Conservation (phyloP, 2,113 vertebrate genomes). For the Calypte anna region DNA sequence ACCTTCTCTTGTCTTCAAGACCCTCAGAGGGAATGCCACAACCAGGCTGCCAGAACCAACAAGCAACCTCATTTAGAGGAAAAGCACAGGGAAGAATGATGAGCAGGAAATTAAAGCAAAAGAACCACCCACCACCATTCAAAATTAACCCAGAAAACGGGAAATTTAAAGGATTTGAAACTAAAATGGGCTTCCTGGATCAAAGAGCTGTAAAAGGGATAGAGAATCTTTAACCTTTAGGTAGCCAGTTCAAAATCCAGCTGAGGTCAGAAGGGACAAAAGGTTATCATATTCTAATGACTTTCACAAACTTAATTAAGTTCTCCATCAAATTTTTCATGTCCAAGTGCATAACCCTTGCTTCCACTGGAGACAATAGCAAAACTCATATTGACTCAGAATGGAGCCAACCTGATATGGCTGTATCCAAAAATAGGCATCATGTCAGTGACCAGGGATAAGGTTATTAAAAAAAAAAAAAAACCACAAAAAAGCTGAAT, state of each 20-base stretch:
- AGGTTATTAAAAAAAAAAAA: neutral
- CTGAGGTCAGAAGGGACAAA: conserved; percentile 28
- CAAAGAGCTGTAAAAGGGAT: conserved; percentile 28
- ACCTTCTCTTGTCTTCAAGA: neutral
- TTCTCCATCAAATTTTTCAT: conserved; percentile 17
- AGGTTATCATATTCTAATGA: conserved; percentile 58
- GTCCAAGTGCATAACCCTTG: conserved; percentile 28
- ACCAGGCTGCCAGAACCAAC: neutral
- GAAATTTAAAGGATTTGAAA: conserved; percentile 56
- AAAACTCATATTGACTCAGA: neutral
- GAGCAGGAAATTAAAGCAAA: conserved; percentile 46
- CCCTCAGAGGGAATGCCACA: neutral
- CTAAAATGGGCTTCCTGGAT: conserved; percentile 37
- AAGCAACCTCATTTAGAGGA: neutral
- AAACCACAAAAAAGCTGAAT: neutral
- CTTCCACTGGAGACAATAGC: neutral
- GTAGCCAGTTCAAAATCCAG: conserved; percentile 56
- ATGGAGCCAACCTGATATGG: neutral
- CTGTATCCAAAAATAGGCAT: neutral
- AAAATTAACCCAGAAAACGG: conserved; percentile 31
- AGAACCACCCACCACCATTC: neutral
- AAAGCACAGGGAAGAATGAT: neutral
- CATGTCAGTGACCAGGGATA: neutral
- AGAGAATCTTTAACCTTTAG: conserved; percentile 49
- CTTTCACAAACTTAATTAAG: conserved; percentile 60